phyloP scores from a whole-genome alignment of 2,113 vertebrate genomes.

The Oenanthe melanoleuca region DNA sequence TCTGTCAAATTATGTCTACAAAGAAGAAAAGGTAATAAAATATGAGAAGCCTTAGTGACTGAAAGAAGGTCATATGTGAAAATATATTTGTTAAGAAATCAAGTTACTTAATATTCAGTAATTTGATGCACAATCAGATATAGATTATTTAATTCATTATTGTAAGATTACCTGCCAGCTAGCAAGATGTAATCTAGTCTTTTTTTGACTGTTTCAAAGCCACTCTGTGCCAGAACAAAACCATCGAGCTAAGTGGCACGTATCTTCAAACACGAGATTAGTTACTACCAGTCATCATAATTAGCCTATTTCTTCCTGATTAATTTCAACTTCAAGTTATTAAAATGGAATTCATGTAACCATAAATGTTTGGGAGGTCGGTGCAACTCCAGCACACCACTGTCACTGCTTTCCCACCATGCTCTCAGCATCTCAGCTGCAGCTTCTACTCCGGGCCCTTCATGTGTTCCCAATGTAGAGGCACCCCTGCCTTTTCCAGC shows the following conservation, averaged over 20 bases:
- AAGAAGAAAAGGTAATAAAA: neutral
- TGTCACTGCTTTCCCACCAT: neutral
- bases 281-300: neutral
- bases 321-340: neutral
- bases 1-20: neutral
- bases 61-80: neutral
- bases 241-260: neutral
- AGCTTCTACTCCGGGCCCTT: neutral
- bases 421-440: neutral
- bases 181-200: neutral
- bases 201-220: neutral
- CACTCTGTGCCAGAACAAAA: neutral
- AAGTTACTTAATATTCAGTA: neutral
- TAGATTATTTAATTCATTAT: neutral
- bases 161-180: neutral
- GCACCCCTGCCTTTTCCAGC: neutral
- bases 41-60: neutral
- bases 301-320: neutral
- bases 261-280: neutral
- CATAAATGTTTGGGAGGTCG: neutral
- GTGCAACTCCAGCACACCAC: neutral
- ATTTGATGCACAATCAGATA: neutral
- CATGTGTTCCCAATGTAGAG: rapidly evolving
- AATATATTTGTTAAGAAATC: neutral
- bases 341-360: neutral